A percentile compares a stretch with the other conserved stretches of the same genome.
These are phyloP conservation scores for Halictus rubicundus DNA, from an alignment of 1,140 invertebrate genomes.

Conservation along the genomic window DNA sequence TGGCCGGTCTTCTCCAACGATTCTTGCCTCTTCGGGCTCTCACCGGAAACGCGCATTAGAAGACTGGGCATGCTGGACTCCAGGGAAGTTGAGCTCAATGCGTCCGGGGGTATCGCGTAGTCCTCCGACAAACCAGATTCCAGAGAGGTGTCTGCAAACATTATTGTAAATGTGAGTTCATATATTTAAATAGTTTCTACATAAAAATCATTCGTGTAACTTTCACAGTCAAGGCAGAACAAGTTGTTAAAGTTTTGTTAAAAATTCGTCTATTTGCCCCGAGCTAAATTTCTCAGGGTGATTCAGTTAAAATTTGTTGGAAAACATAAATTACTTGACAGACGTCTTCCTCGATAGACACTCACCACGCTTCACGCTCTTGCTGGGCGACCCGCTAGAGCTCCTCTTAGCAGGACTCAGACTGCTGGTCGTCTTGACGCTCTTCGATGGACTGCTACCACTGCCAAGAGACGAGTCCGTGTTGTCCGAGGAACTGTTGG, in stretches of 20 bases:
- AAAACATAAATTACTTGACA: too few species aligned
- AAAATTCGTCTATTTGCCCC: too few species aligned
- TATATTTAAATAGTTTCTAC: too few species aligned
- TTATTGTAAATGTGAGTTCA: too few species aligned
- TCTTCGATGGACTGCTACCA: conserved; percentile 90
- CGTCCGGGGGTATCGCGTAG: conserved; percentile 97
- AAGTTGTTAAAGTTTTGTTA: too few species aligned
- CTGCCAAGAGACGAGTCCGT: conserved; percentile 82
- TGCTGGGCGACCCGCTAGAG: conserved; percentile 90
- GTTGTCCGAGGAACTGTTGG: conserved; percentile 80
- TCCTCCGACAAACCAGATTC: conserved; percentile 97
- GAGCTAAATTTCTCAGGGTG: too few species aligned
- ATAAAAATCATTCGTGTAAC: too few species aligned
- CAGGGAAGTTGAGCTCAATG: conserved; percentile 88
- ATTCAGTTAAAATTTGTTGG: too few species aligned
- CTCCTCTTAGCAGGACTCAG: conserved; percentile 91
- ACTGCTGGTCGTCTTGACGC: conserved; percentile 90
- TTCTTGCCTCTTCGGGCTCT: conserved; percentile 87
- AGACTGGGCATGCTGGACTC: conserved; percentile 87
- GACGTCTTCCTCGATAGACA: not conserved
- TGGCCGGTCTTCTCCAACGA: conserved; percentile 95
- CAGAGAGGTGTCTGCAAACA: conserved; percentile 90
- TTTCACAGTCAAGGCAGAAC: too few species aligned
- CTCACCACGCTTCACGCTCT: conserved; percentile 82
- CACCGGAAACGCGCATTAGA: conserved; percentile 84